Evolutionary conservation across 2,797 vertebrate genomes (phyloP).

Genomic region (Enteromius fasciolatus): DNA sequence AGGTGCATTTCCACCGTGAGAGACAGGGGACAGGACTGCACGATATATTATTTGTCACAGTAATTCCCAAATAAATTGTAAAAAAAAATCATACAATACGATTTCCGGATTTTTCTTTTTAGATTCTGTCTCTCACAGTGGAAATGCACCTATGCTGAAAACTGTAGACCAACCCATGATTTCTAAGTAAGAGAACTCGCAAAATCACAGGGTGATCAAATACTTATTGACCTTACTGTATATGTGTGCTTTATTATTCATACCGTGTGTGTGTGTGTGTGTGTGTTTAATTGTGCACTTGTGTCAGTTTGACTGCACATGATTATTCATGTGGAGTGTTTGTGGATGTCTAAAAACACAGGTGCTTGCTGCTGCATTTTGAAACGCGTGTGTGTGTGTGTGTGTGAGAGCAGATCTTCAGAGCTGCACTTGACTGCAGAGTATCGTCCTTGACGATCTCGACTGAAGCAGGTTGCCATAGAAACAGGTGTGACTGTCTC

Average conservation of each 20-base stretch:
- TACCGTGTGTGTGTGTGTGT: background rate
- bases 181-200: too few species aligned
- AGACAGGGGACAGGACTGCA: too few species aligned
- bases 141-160: too few species aligned
- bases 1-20: too few species aligned
- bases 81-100: too few species aligned
- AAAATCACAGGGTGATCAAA: too few species aligned
- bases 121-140: too few species aligned
- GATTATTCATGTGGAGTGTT: constrained; percentile 16
- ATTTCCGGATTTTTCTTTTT: too few species aligned
- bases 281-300: background rate
- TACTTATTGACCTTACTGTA: too few species aligned
- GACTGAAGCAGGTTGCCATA: constrained; percentile 30
- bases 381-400: background rate
- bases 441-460: constrained; percentile 31
- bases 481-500: constrained; percentile 38
- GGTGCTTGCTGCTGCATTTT: background rate
- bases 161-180: too few species aligned
- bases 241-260: background rate
- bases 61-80: too few species aligned
- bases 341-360: constrained; percentile 22
- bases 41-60: too few species aligned
- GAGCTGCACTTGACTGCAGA: constrained; percentile 44
- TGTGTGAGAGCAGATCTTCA: constrained; percentile 4
- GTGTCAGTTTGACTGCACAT: background rate